phyloP scores from a whole-genome alignment of 2,888 invertebrate genomes.

The Sminthurinus aureus region DNA sequence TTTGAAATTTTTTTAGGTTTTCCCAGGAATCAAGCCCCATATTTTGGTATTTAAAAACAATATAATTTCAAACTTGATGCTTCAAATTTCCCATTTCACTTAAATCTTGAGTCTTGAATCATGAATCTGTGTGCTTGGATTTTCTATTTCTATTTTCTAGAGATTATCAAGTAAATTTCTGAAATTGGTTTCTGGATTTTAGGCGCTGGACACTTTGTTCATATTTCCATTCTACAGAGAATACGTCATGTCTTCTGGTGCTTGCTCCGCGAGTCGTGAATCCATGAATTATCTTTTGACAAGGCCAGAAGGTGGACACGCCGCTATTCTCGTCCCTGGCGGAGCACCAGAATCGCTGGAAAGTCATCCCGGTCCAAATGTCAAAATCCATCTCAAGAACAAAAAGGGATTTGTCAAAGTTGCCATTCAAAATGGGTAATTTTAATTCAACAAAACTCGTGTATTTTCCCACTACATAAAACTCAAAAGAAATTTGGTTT shows the following conservation, averaged over 20 bases:
- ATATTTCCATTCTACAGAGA: conserved; percentile 77
- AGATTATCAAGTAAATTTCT: too few species aligned
- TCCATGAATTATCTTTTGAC: conserved; percentile 73
- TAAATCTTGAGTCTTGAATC: too few species aligned
- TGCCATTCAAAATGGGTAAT: conserved; percentile 73
- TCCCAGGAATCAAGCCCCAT: conserved; percentile 71
- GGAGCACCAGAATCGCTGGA: conserved; percentile 87
- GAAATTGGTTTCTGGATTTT: too few species aligned
- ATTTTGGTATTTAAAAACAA: too few species aligned
- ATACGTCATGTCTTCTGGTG: conserved; percentile 65
- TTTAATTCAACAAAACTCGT: too few species aligned
- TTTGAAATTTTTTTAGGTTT: conserved; percentile 64
- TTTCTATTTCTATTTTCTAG: too few species aligned
- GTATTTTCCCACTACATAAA: not conserved
- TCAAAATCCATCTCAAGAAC: conserved; percentile 72
- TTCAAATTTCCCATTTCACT: too few species aligned
- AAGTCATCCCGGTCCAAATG: conserved; percentile 78
- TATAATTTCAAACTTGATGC: too few species aligned
- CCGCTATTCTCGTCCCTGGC: conserved; percentile 80
- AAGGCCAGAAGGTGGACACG: conserved; percentile 65
- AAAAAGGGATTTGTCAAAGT: conserved; percentile 80
- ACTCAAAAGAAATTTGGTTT: not conserved
- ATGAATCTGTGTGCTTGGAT: too few species aligned
- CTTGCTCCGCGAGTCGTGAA: conserved; percentile 69
- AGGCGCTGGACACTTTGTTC: conserved; percentile 73